These are phyloP conservation scores for Dusona sp. DNA, from an alignment of 2,888 invertebrate genomes.

Conservation along the genomic window DNA sequence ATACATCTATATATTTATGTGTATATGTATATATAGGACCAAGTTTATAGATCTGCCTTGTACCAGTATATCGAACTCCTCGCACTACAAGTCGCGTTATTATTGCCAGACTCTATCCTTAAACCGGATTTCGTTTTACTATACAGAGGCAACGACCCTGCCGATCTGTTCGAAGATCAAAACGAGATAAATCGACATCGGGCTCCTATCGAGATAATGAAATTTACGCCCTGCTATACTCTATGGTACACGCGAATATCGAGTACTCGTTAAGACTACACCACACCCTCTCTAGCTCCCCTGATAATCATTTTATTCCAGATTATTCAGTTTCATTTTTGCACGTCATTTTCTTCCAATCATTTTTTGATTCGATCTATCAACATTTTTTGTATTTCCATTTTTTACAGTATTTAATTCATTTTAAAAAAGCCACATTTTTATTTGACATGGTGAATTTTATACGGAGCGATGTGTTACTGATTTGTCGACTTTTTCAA, in stretches of 20 bases:
- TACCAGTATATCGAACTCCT: conserved; percentile 42
- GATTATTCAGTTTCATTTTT: background rate
- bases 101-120: conserved; percentile 52
- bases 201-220: conserved; percentile 62
- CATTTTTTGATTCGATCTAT: background rate
- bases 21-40: conserved; percentile 3
- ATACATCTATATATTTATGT: background rate
- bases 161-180: conserved; percentile 61
- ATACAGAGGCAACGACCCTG: conserved; percentile 44
- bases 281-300: conserved; percentile 14
- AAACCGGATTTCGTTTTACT: conserved; percentile 65
- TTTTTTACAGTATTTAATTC: background rate
- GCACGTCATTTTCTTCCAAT: background rate
- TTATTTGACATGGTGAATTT: background rate
- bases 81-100: conserved; percentile 55
- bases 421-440: background rate
- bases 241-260: conserved; percentile 47
- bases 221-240: conserved; percentile 53
- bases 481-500: background rate
- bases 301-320: conserved; percentile 11
- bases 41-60: conserved; percentile 35
- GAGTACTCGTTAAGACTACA: conserved; percentile 59
- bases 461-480: background rate
- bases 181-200: conserved; percentile 61
- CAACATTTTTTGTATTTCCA: background rate